These are phyloP conservation scores for Drosophila mayri DNA, from an alignment of 1,140 invertebrate species.

Conservation along the genomic window DNA sequence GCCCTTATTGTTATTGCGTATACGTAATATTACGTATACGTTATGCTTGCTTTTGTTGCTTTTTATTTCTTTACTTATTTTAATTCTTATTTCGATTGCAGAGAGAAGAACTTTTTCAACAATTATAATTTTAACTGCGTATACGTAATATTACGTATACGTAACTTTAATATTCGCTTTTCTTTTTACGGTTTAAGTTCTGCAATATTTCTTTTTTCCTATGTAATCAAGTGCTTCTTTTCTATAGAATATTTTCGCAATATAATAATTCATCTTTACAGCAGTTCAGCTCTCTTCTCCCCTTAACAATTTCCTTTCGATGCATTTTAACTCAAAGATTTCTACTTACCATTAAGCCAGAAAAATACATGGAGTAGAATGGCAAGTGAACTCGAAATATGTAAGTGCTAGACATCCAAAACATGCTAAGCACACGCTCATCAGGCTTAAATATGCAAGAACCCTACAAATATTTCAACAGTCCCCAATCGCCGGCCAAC, in stretches of 20 bases:
- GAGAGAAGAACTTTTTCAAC: too few relatives aligned
- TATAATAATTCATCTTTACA: not conserved
- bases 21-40: not conserved
- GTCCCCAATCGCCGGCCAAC: conserved; percentile 18
- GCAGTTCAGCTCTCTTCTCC: not conserved
- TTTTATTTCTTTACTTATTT: too few relatives aligned
- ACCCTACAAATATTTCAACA: conserved; percentile 26
- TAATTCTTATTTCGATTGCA: too few relatives aligned
- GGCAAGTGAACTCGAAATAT: conserved; percentile 17
- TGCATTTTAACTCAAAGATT: not conserved
- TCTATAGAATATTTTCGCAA: not conserved
- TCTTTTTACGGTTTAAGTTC: not conserved
- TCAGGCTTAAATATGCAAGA: conserved; percentile 31
- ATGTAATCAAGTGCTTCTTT: not conserved
- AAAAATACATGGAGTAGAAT: conserved; percentile 15
- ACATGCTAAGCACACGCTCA: conserved; percentile 36
- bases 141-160: too few relatives aligned
- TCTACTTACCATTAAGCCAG: not conserved
- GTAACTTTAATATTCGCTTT: not conserved
- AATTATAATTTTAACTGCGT: too few relatives aligned
- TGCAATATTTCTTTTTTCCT: too few relatives aligned
- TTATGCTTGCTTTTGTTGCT: not conserved
- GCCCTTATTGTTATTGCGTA: not conserved
- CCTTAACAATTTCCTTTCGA: not conserved
- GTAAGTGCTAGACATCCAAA: conserved; percentile 9